Evolutionary conservation across 2,113 vertebrate species (phyloP), one percentile per base, ranked within the genome.

Genomic region (Zosterops japonicus): DNA sequence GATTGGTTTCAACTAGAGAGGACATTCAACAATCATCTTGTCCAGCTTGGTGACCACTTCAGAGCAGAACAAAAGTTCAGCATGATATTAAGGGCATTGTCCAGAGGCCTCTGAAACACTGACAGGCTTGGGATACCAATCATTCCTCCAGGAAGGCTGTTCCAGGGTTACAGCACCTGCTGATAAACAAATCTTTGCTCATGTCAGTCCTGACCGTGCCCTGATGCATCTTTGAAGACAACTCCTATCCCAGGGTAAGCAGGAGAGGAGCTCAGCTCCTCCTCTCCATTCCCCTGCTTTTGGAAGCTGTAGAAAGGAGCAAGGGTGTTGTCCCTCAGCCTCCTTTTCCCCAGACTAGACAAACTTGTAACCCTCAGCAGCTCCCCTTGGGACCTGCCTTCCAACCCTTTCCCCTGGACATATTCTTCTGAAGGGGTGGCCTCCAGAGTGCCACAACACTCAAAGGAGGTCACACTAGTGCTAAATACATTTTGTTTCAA

Each of bases 171-270:
- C 17, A 76, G 9, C 33, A 46, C 12, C 16, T 44, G 14, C 18
- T 4, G 5, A 23, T 27, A 39, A 77, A 27, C 0, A 67, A 29
- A 16, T 14, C 4, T 24, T 89, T 53, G 6, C 23, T 47, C 5
- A 6, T 5, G 11, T 63, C 27, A 8, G 11, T 6, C 82, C 14
- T 61, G 36, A 57, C 28, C 4, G 2, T 23, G 14, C 27, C 6
- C 50, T 44, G 55, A 14, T 4, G 5, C 39, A 31, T 6, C 20
- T 64, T 27, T n/a, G 44, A 53, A 52, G 33, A 28, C 20, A 4
- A 0, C 0, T 60, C 27, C 12, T 47, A 3, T 12, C 7, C n/a
- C 36, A 36, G 41, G 36, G 27, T 24, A 10, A 2, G 3, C 0
- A 0, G 12, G 12, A 61, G 24, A 50, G n/a, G 8, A 36, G 14